These are phyloP conservation scores for Lanius ludovicianus DNA, from an alignment of 2,113 vertebrate genomes.

Conservation along the genomic window DNA sequence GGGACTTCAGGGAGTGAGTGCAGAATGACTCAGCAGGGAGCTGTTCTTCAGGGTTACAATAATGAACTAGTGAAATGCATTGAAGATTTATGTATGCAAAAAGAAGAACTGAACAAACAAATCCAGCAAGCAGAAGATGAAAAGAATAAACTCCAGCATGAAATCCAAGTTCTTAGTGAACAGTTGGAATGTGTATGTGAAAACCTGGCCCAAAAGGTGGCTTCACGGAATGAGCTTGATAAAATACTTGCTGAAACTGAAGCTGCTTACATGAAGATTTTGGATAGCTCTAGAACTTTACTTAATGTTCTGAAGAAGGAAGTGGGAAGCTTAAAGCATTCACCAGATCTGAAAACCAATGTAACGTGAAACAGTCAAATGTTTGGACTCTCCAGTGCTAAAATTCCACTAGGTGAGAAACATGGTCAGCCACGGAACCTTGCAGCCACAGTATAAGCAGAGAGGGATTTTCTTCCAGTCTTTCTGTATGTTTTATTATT, in stretches of 20 bases:
- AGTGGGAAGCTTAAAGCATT: slow-evolving; percentile 51
- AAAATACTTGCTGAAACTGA: slow-evolving; percentile 65
- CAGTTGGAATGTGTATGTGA: slow-evolving; percentile 45
- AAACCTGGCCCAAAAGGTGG: slow-evolving; percentile 40
- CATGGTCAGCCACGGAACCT: not conserved
- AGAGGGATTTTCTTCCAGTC: not conserved
- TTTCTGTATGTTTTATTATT: not conserved
- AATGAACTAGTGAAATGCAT: slow-evolving; percentile 64
- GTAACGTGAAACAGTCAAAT: not conserved
- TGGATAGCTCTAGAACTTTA: slow-evolving; percentile 66
- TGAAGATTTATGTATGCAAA: slow-evolving; percentile 48
- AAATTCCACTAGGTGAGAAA: slow-evolving; percentile 51
- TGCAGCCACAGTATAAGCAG: not conserved
- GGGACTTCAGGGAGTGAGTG: not conserved
- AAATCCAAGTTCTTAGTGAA: slow-evolving; percentile 43
- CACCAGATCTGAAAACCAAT: slow-evolving; percentile 22
- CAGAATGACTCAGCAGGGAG: slow-evolving; percentile 66
- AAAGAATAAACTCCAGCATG: slow-evolving; percentile 37
- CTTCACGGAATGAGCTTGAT: slow-evolving; percentile 52
- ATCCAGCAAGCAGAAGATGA: slow-evolving; percentile 55
- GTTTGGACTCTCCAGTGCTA: slow-evolving; percentile 11
- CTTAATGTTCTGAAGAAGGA: slow-evolving; percentile 64
- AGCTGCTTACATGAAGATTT: slow-evolving; percentile 66
- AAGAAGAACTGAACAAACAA: slow-evolving; percentile 52
- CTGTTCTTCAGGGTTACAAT: slow-evolving; percentile 59